Evolutionary conservation across 2,797 vertebrate species (phyloP).

Genomic region (Podargus strigoides): DNA sequence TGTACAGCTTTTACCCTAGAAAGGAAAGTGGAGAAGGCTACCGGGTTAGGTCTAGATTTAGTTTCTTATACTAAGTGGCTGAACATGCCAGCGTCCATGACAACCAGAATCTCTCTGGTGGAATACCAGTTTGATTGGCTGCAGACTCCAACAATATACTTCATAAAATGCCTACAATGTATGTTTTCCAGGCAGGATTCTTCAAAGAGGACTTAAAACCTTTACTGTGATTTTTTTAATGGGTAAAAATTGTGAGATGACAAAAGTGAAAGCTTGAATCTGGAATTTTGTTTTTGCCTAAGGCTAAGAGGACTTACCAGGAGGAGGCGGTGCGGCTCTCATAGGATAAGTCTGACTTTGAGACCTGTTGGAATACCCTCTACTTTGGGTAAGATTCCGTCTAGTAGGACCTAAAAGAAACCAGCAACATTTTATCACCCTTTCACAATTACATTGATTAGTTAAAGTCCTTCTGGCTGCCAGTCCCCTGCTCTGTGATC

Average conservation of each 20-base stretch:
- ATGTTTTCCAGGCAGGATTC: not conserved
- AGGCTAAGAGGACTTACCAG: slow-evolving; percentile 76
- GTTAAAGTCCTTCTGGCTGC: not conserved
- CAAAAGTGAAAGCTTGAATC: not conserved
- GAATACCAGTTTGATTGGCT: not conserved
- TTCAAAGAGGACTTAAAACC: not conserved
- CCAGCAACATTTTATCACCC: not conserved
- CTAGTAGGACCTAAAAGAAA: slow-evolving; percentile 86
- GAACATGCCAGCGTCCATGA: not conserved
- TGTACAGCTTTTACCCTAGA: not conserved
- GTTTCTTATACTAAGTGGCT: not conserved
- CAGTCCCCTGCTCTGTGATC: not conserved
- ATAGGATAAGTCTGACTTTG: slow-evolving; percentile 81
- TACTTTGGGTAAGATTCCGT: slow-evolving; percentile 74
- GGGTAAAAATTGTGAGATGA: not conserved
- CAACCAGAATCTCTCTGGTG: not conserved
- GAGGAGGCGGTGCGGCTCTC: slow-evolving; percentile 90
- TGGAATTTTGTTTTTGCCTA: not conserved
- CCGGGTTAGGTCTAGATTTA: not conserved
- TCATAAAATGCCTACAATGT: not conserved
- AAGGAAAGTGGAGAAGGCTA: not conserved
- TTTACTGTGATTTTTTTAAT: not conserved
- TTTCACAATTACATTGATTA: not conserved
- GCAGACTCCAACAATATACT: not conserved
- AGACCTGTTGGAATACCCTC: slow-evolving; percentile 67